Evolutionary conservation across 2,888 invertebrate species (phyloP), one percentile per base, ranked within the genome.

Genomic region (Merodon equestris): DNA sequence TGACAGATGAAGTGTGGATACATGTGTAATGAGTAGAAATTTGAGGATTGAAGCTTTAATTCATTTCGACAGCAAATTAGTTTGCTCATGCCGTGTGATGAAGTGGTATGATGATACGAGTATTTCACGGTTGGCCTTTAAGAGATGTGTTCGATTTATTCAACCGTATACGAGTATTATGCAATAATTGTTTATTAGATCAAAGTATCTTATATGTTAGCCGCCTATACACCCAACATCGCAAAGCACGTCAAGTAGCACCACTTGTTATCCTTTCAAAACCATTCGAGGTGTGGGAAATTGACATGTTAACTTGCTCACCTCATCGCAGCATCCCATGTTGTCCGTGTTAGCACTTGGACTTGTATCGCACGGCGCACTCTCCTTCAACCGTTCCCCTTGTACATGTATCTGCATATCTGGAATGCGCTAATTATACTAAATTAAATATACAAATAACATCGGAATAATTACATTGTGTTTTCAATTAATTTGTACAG

Each of bases 391-490:
- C 58, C 54, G 54, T 67, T 42, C 13, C 19, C 18, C 61, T 57
- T 45, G 13, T 14, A 57, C 67, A 61, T n/a, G 27, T 27, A 27
- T 27, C 7, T 27, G 13, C 67, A 63, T 73, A 77, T 73, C 57
- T 58, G 48, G 14, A 53, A 63, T 63, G 73, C 73, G 77, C 73
- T 77, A 77, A 77, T 77, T 77, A 68, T 47, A 68, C 61, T 77
- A 73, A 77, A 77, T 73, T 73, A 73, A 77, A 77, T 68, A 67
- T 73, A 77, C 73, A 77, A 77, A 77, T 77, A 75, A 53, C 63
- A 70, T 75, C 58, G 14, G 70, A 70, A 75, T 75, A 77, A 73
- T 67, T 77, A 77, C 73, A 77, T 73, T 77, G 67, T 73, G 45
- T 63, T 77, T 77, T 77, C 77, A 73, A 77, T 77, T 72, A 72